Evolutionary conservation across 2,113 vertebrate species (phyloP), one percentile per base, ranked within the genome.

Genomic region (Camelus bactrianus): DNA sequence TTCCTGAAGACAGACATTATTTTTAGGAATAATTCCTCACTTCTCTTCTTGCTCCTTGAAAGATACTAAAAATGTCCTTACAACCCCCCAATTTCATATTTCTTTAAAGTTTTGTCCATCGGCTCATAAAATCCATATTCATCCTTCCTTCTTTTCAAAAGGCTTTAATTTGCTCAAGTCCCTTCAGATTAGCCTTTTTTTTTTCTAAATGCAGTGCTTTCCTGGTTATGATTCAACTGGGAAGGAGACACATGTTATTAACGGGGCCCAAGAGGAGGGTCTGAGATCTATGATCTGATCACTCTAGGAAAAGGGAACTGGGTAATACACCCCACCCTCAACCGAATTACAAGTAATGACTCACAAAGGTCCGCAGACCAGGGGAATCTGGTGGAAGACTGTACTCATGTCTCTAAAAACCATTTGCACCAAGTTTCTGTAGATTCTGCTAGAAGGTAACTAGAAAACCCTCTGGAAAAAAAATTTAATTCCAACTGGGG

Each of bases 21-120:
- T 98, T 98, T 98, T 98, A 96, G 89, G 72, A 88, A 96, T 93
- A 13, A 97, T 38, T 96, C 77, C 79, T 98, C 91, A 95, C 82
- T 95, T 0, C 2, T 95, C 46, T 81, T 72, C 17, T 67, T 62
- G 56, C 58, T 97, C 91, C 30, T 91, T 16, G 67, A 67, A 96
- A 92, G 38, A 96, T 69, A 73, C 65, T 94, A 56, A 81, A 97
- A 95, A 84, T 94, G 86, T 92, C 67, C 67, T 91, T 76, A 90
- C 30, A 95, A 93, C 80, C 84, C 48, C 82, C 38, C 28, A 97
- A 75, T 17, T 93, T 16, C 22, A 93, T 76, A 46, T 42, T 90
- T 95, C 92, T 81, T 35, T 3, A 86, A 95, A 0, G 24, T 60
- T 75, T 84, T 22, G 46, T 91, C 16, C 58, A 56, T 52, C 6